Evolutionary conservation across 2,888 invertebrate species (phyloP).

Genomic region (Liodrosophila aerea): DNA sequence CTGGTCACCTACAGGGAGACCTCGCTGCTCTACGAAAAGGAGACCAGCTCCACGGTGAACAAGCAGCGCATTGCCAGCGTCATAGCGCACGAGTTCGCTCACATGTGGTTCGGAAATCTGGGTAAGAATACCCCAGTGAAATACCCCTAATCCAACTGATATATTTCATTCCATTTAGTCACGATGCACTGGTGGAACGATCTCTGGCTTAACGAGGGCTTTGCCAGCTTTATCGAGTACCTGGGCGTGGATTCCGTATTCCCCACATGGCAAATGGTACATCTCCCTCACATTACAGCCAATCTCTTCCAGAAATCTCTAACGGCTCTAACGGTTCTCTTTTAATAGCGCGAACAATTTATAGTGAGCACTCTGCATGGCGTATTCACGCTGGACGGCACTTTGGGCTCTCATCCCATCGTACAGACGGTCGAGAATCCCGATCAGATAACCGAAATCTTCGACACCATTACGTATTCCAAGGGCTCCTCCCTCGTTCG

Average conservation of each 20-base stretch:
- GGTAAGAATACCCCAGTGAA: slow-evolving; percentile 84
- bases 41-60: slow-evolving; percentile 88
- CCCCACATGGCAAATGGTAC: slow-evolving; percentile 91
- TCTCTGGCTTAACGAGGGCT: slow-evolving; percentile 96
- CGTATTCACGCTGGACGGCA: slow-evolving; percentile 89
- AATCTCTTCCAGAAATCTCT: not conserved
- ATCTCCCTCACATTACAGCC: slow-evolving; percentile 1
- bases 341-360: slow-evolving; percentile 90
- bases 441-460: slow-evolving; percentile 95
- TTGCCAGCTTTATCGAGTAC: slow-evolving; percentile 95
- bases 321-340: not conserved
- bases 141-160: not conserved
- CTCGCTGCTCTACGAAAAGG: slow-evolving; percentile 89
- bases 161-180: slow-evolving; percentile 83
- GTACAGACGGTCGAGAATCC: slow-evolving; percentile 92
- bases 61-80: slow-evolving; percentile 91
- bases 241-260: slow-evolving; percentile 88
- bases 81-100: slow-evolving; percentile 96
- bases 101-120: slow-evolving; percentile 96
- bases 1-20: slow-evolving; percentile 96
- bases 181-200: slow-evolving; percentile 98
- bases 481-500: slow-evolving; percentile 94
- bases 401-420: slow-evolving; percentile 94
- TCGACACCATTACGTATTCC: slow-evolving; percentile 94
- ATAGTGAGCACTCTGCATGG: slow-evolving; percentile 87